These are phyloP conservation scores for Alouatta palliata DNA, from an alignment of 2,113 vertebrate species.

Conservation along the genomic window DNA sequence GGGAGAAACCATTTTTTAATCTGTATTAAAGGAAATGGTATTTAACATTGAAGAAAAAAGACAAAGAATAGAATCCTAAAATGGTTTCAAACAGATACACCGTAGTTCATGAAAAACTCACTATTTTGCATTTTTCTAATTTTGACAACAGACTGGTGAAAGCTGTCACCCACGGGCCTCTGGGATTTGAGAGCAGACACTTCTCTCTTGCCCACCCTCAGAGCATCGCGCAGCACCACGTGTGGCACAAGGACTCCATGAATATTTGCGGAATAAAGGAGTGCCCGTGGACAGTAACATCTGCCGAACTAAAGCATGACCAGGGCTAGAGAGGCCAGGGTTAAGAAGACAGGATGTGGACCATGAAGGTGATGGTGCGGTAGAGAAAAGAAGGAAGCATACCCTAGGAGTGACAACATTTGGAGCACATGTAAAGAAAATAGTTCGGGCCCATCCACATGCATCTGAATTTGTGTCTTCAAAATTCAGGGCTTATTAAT, in stretches of 20 bases:
- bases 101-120: neutral
- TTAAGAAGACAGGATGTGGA: accelerated
- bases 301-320: accelerated
- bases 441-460: neutral
- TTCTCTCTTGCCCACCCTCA: neutral
- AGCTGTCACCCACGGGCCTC: neutral
- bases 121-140: neutral
- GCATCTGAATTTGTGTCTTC: neutral
- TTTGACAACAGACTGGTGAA: neutral
- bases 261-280: neutral
- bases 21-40: neutral
- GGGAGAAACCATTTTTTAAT: neutral
- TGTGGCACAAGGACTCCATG: accelerated
- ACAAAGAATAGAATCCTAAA: neutral
- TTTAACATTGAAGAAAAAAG: neutral
- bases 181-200: neutral
- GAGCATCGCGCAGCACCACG: neutral
- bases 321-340: accelerated
- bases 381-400: neutral
- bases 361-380: accelerated
- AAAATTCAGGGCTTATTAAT: neutral
- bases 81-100: neutral
- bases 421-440: neutral
- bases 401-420: accelerated
- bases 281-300: neutral